These are phyloP conservation scores for Chiroxiphia lanceolata DNA, from an alignment of 2,797 vertebrate species.

Conservation along the genomic window DNA sequence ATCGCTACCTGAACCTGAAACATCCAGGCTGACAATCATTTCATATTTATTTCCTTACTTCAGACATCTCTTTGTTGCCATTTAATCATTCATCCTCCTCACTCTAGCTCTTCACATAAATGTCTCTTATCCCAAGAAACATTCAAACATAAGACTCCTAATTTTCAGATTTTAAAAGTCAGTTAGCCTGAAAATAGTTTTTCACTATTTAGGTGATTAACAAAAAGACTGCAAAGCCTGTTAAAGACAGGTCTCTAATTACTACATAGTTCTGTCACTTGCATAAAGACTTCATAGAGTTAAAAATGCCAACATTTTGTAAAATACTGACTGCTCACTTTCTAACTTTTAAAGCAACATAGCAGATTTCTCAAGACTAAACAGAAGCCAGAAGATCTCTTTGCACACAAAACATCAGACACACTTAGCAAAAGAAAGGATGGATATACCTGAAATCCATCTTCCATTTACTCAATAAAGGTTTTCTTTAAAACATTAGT, in stretches of 20 bases:
- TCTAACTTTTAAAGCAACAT: neutral
- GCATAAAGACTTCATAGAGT: neutral
- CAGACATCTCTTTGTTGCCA: neutral
- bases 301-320: neutral
- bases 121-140: neutral
- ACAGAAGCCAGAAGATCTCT: neutral
- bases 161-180: neutral
- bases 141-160: neutral
- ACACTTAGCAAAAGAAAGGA: neutral
- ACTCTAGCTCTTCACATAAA: neutral
- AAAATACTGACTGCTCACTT: neutral
- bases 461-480: slow-evolving; percentile 20
- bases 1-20: neutral
- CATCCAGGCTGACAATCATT: neutral
- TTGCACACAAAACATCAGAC: neutral
- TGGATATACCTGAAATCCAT: neutral
- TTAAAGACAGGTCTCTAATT: neutral
- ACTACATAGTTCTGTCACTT: neutral
- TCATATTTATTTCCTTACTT: neutral
- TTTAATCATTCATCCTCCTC: neutral
- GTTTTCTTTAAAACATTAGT: neutral
- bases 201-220: neutral
- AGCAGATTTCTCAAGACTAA: neutral
- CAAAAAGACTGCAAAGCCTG: neutral
- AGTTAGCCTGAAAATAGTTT: neutral